Conservation (phyloP, 53 echinoderm and acorn worm species). For the Actinopyga echinites region DNA sequence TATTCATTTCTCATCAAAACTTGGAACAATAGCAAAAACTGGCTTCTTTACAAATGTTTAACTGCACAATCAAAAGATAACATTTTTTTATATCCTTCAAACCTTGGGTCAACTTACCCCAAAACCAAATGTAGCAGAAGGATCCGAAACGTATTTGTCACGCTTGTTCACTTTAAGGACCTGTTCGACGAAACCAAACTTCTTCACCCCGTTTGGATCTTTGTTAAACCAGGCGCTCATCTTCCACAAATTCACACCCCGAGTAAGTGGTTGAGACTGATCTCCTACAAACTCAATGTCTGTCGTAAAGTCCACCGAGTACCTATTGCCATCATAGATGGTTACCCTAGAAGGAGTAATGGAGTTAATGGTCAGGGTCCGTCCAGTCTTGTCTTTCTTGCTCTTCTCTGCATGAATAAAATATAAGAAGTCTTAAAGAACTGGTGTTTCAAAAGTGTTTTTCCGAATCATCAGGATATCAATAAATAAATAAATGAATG, state of each 20-base stretch:
- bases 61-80: no score
- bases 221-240: slow-evolving; percentile 29
- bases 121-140: background rate
- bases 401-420: background rate
- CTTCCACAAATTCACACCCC: slow-evolving; percentile 10
- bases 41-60: no score
- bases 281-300: background rate
- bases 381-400: background rate
- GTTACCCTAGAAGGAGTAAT: background rate
- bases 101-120: background rate
- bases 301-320: background rate
- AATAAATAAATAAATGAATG: no score
- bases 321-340: background rate
- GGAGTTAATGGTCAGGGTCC: slow-evolving; percentile 8
- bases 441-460: no score
- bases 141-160: background rate
- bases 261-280: background rate
- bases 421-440: background rate
- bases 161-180: background rate
- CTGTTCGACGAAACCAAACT: background rate
- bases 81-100: no score
- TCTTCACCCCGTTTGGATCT: background rate
- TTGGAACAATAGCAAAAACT: no score
- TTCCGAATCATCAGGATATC: no score
- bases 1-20: no score